phyloP scores from a whole-genome alignment of 2,797 vertebrate genomes.

The Thripadectes ignobilis region DNA sequence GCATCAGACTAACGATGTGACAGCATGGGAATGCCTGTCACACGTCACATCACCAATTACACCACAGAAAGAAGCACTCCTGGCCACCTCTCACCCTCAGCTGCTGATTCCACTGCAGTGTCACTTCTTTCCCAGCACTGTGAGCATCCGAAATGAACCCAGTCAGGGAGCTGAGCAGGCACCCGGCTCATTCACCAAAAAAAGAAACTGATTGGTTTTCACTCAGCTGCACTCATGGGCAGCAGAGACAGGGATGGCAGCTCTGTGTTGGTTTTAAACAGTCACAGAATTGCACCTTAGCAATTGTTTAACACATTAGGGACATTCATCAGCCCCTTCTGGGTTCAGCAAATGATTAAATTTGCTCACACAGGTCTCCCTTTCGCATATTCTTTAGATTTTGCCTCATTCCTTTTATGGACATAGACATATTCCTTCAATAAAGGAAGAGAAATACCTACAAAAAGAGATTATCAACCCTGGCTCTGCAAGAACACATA shows the following conservation, averaged over 20 bases:
- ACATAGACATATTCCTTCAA: not conserved
- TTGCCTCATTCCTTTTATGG: not conserved
- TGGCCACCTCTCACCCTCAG: not conserved
- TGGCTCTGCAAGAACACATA: not conserved
- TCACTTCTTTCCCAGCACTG: not conserved
- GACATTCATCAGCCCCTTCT: not conserved
- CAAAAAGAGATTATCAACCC: not conserved
- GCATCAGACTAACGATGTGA: not conserved
- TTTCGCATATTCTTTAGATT: not conserved
- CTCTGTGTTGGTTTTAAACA: not conserved
- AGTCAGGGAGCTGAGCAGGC: not conserved
- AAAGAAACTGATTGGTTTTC: not conserved
- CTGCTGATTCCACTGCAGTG: not conserved
- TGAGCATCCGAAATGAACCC: not conserved
- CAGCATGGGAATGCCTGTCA: not conserved
- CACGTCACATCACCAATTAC: not conserved
- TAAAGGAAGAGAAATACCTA: not conserved
- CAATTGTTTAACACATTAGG: not conserved
- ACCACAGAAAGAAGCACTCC: not conserved
- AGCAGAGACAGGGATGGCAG: not conserved
- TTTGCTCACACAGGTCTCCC: not conserved
- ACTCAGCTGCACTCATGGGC: not conserved
- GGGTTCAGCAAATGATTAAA: not conserved
- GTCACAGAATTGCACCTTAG: not conserved
- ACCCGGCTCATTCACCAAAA: not conserved